Percentiles rank a stretch among this genome's conserved stretches.
Evolutionary conservation across 2,888 invertebrate genomes (phyloP).

Genomic region (Campoplex capitator): DNA sequence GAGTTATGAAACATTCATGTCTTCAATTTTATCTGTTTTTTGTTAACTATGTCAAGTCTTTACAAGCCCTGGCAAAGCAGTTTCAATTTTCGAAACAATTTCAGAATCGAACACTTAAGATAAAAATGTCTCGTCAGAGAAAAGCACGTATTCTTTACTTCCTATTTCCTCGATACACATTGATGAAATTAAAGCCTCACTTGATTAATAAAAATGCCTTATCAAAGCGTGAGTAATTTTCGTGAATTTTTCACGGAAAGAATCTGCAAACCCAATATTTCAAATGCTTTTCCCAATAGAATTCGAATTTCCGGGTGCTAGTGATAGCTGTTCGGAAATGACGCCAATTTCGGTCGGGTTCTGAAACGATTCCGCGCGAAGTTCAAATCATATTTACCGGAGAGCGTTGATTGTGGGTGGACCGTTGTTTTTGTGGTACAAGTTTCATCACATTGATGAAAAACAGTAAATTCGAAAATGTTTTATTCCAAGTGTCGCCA

Average conservation of each 20-base stretch:
- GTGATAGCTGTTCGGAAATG: not conserved
- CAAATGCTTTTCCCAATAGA: not conserved
- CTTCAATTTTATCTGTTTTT: not conserved
- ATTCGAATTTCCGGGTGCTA: not conserved
- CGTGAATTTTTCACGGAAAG: not conserved
- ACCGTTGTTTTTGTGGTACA: not conserved
- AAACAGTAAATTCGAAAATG: conserved; percentile 36
- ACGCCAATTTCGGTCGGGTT: conserved; percentile 2
- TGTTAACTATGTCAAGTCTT: not conserved
- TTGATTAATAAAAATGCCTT: not conserved
- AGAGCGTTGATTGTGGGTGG: conserved; percentile 12
- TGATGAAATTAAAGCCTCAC: not conserved
- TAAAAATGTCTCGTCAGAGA: not conserved
- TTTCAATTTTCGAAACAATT: not conserved
- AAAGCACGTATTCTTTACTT: not conserved
- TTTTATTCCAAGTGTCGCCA: conserved; percentile 52
- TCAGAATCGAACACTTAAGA: not conserved
- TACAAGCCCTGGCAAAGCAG: not conserved
- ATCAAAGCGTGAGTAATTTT: not conserved
- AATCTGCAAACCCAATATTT: not conserved
- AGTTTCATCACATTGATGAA: not conserved
- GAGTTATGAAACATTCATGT: conserved; percentile 42
- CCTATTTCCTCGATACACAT: not conserved
- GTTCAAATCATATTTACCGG: conserved; percentile 38
- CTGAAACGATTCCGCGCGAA: not conserved